A percentile compares a stretch with the other conserved stretches of the same genome.
These are phyloP conservation scores for Wasmannia auropunctata DNA, from an alignment of 1,140 invertebrate species.

Conservation along the genomic window DNA sequence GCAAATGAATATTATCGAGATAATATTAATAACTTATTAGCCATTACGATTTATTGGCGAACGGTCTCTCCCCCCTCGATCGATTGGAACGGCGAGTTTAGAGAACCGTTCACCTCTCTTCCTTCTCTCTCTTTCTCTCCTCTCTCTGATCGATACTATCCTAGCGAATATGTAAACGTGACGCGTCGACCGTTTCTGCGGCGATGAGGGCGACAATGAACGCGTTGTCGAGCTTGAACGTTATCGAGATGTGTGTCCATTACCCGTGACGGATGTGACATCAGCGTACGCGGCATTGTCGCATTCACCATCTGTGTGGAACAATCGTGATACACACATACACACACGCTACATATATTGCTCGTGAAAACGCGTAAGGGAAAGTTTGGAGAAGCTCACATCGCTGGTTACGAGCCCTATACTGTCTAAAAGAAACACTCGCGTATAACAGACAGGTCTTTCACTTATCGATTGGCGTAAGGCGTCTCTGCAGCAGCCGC, in stretches of 20 bases:
- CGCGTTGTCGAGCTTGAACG: conserved; percentile 42
- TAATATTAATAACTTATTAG: neutral
- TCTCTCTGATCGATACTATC: conserved; percentile 33
- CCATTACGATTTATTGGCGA: neutral
- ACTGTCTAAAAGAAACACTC: neutral
- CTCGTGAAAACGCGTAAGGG: neutral
- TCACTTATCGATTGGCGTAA: neutral
- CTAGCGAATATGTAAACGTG: conserved; percentile 40
- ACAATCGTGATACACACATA: neutral
- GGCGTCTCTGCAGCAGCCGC: neutral
- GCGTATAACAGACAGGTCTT: neutral
- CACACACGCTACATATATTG: no score
- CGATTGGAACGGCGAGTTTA: no score
- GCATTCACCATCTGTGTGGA: neutral
- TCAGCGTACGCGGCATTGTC: conserved; percentile 4
- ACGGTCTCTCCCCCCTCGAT: neutral
- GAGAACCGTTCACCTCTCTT: neutral
- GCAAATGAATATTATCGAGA: neutral
- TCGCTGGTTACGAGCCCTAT: neutral
- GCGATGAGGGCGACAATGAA: conserved; percentile 40
- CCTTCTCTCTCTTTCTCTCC: neutral
- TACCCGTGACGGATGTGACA: conserved; percentile 35
- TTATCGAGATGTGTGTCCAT: conserved; percentile 58
- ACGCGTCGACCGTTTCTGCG: conserved; percentile 35
- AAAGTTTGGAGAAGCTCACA: neutral